Evolutionary conservation across 2,113 vertebrate species (phyloP).

Genomic region (Nothocercus julius): DNA sequence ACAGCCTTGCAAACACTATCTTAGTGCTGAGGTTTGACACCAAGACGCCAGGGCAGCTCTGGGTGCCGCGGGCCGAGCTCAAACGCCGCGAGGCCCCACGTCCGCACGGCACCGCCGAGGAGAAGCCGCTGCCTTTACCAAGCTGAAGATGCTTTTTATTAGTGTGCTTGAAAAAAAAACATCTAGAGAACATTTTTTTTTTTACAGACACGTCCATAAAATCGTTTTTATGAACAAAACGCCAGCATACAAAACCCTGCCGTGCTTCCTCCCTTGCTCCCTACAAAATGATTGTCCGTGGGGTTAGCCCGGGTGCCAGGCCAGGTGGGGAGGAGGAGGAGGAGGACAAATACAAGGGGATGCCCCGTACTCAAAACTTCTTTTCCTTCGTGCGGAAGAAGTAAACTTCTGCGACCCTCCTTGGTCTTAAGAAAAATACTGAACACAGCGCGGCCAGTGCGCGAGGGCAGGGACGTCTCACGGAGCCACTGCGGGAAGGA

Average conservation of each 20-base stretch:
- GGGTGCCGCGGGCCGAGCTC: too few relatives aligned
- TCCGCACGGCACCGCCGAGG: neutral
- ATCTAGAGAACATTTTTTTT: conserved; percentile 24
- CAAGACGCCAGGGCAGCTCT: too few relatives aligned
- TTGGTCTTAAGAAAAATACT: conserved; percentile 26
- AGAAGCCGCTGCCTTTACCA: conserved; percentile 24
- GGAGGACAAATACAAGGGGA: conserved; percentile 65
- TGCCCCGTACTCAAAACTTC: conserved; percentile 65
- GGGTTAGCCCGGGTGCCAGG: conserved; percentile 42
- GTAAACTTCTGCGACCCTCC: conserved; percentile 25
- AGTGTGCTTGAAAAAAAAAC: conserved; percentile 44
- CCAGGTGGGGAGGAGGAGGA: neutral
- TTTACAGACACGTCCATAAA: conserved; percentile 49
- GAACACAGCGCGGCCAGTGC: neutral
- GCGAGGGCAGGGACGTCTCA: neutral
- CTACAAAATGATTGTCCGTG: conserved; percentile 79
- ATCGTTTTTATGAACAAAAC: conserved; percentile 59
- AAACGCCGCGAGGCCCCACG: neutral
- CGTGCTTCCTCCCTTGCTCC: conserved; percentile 28
- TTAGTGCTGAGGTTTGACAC: too few relatives aligned
- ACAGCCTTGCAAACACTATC: too few relatives aligned
- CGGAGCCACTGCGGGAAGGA: neutral
- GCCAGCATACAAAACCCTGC: conserved; percentile 71
- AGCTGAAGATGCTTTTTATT: conserved; percentile 77
- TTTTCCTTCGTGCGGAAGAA: conserved; percentile 62